Percentiles rank a stretch among this genome's conserved stretches.
Evolutionary conservation across 2,113 vertebrate genomes (phyloP).

Genomic region (Artemisiospiza belli): DNA sequence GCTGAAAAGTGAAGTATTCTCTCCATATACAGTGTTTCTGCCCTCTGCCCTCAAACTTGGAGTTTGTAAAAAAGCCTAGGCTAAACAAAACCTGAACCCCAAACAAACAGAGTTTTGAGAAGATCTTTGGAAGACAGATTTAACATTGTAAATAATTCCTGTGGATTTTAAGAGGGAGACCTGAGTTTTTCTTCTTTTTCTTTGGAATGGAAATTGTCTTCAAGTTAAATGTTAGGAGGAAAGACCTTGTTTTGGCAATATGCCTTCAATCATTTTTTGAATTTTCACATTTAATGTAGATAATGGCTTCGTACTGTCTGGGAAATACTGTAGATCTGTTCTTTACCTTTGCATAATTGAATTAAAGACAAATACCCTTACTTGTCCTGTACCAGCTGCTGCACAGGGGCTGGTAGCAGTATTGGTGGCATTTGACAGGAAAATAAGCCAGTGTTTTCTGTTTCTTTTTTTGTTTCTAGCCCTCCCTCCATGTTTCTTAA

Average conservation of each 20-base stretch:
- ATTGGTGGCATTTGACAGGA: not conserved
- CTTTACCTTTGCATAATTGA: not conserved
- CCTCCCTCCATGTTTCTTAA: not conserved
- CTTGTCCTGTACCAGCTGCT: not conserved
- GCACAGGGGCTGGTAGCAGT: not conserved
- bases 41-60: not conserved
- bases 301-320: not conserved
- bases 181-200: not conserved
- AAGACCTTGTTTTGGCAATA: not conserved
- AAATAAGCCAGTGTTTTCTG: not conserved
- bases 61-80: not conserved
- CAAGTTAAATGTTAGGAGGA: not conserved
- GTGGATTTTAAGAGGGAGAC: not conserved
- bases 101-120: not conserved
- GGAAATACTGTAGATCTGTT: not conserved
- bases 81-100: not conserved
- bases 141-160: not conserved
- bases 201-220: not conserved
- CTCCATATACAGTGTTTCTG: not conserved
- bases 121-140: not conserved
- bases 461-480: not conserved
- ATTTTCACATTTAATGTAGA: not conserved
- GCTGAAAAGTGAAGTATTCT: not conserved
- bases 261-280: not conserved
- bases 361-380: not conserved